Evolutionary conservation across 2,888 invertebrate species (phyloP), one percentile per base, ranked within the genome.

Genomic region (Aporophyla nigra): DNA sequence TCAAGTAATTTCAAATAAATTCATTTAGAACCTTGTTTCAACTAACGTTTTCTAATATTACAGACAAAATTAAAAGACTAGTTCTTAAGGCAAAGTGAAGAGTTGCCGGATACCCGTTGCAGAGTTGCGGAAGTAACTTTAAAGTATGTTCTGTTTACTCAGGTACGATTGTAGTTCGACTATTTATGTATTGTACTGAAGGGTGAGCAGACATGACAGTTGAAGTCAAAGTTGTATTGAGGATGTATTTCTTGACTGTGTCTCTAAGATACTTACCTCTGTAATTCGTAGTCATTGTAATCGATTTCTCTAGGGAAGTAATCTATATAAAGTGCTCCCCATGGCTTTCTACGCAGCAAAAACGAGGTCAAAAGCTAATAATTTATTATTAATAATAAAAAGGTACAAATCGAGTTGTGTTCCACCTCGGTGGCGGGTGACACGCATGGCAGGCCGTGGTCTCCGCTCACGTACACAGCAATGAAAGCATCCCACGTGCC

Each of bases 401-500:
- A 16, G 33, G 24, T 16, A 33, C 21, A 24, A 24, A 74, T 49
- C 10, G 16, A 53, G 61, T 71, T 46, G 53, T 71, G 53, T 76
- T 76, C 51, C n/a, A 70, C 24, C 16, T 70, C 70, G 46, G 21
- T 9, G n/a, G 43, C 24, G 16, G 33, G 7, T 66, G 72, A 21
- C 82, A 76, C 63, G 76, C 82, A 58, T 59, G 76, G n/a, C 58
- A 27, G 14, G 24, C 14, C 21, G 66, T 21, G 53, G 49, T 46
- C 51, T 5, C 43, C 7, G n/a, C 56, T 19, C 77, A 82, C 65
- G 82, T 69, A 82, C 68, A 24, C 49, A 10, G 59, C 69, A 27
- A 54, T 76, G 59, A 58, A 76, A 54, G 58, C 63, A 53, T 7
- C 40, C 54, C 79, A 76, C 82, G 82, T 69, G 4, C 54, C 62